Evolutionary conservation across 2,888 invertebrate species (phyloP).

Genomic region (Vandiemenella viatica): DNA sequence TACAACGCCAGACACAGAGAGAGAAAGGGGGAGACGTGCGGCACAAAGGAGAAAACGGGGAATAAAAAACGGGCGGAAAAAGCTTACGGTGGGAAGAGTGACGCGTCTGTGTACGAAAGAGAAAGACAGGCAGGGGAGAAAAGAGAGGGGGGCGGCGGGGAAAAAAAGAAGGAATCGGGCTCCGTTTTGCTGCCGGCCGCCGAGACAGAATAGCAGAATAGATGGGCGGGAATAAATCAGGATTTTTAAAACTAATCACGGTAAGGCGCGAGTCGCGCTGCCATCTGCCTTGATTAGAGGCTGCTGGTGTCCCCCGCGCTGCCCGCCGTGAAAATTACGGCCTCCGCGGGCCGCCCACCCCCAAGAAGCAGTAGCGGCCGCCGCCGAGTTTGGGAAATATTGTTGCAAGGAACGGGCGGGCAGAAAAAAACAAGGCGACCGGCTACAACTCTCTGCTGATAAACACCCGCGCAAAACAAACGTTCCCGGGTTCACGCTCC

Average conservation of each 20-base stretch:
- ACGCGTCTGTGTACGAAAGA: not conserved
- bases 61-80: too few species aligned
- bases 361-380: too few species aligned
- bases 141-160: too few species aligned
- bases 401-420: not conserved
- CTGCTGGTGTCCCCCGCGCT: not conserved
- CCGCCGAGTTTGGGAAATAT: not conserved
- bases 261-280: conserved; percentile 8
- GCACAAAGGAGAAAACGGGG: too few species aligned
- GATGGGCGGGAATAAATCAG: conserved; percentile 14
- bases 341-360: not conserved
- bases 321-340: not conserved
- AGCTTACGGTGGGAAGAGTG: not conserved
- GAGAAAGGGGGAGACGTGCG: not conserved
- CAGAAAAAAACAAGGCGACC: not conserved
- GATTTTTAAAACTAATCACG: conserved; percentile 16
- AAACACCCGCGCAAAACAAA: not conserved
- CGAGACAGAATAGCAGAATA: conserved; percentile 11
- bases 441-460: not conserved
- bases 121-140: too few species aligned
- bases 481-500: not conserved
- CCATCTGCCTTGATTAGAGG: not conserved
- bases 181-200: too few species aligned
- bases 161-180: too few species aligned
- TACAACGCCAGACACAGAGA: not conserved